phyloP scores from a whole-genome alignment of 2,888 invertebrate species.

The Dinocampus coccinellae region DNA sequence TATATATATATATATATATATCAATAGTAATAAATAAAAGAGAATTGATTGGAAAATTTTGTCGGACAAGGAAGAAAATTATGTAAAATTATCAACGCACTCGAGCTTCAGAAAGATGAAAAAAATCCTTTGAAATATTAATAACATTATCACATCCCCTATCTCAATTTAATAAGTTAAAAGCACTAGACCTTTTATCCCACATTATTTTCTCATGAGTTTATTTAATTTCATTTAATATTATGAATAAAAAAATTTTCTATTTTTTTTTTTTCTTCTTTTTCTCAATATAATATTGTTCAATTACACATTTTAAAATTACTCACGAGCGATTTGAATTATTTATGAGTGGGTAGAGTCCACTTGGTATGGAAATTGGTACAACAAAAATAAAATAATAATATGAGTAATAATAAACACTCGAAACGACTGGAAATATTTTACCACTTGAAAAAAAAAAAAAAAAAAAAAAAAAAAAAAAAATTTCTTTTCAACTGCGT shows the following conservation, averaged over 20 bases:
- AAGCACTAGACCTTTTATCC: not conserved
- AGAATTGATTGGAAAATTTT: not conserved
- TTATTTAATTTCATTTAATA: not conserved
- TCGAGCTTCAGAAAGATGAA: not conserved
- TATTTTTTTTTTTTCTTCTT: not conserved
- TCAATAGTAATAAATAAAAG: not conserved
- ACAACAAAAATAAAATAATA: not conserved
- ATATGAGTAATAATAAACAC: not conserved
- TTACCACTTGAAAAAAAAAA: not conserved
- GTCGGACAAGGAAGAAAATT: not conserved
- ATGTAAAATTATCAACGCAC: not conserved
- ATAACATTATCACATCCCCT: no score
- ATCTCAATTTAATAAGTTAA: not conserved
- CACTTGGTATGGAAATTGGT: not conserved
- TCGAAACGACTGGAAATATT: not conserved
- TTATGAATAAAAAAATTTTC: not conserved
- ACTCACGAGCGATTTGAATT: not conserved
- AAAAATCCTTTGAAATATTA: not conserved
- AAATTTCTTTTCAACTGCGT: not conserved
- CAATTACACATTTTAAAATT: not conserved
- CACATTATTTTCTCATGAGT: not conserved
- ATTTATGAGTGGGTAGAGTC: constrained; percentile 5
- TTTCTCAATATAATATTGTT: not conserved
- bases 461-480: no score
- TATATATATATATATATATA: no score